Percentiles rank a stretch among this genome's conserved stretches.
Conservation (phyloP, 1,140 invertebrate species). For the Argopecten irradians region DNA sequence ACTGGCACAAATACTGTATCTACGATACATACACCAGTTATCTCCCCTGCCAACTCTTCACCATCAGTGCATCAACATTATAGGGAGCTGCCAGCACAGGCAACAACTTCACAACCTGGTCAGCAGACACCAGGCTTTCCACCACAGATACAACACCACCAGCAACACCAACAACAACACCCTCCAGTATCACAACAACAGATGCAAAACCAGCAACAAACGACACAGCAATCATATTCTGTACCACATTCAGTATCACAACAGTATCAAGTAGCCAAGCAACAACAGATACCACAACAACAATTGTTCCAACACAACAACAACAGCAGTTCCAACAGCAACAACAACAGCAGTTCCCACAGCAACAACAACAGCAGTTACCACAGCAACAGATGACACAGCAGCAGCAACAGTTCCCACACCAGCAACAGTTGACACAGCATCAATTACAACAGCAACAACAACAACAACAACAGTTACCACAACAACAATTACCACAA, state of each 20-base stretch:
- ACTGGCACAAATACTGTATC: slow-evolving; percentile 59
- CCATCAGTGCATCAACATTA: slow-evolving; percentile 18
- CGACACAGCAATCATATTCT: background rate
- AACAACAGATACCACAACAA: slow-evolving; percentile 24
- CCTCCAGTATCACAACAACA: slow-evolving; percentile 22
- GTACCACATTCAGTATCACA: background rate
- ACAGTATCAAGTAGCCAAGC: background rate
- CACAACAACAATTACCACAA: background rate
- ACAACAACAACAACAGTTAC: background rate
- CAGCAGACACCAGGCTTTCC: background rate
- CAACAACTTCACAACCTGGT: slow-evolving; percentile 23
- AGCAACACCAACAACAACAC: slow-evolving; percentile 22
- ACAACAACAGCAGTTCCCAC: background rate
- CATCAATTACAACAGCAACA: slow-evolving; percentile 11
- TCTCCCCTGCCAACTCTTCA: slow-evolving; percentile 52
- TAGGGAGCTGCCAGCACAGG: slow-evolving; percentile 22
- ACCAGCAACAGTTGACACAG: background rate
- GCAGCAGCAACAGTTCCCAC: background rate
- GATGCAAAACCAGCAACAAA: slow-evolving; percentile 26
- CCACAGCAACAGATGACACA: slow-evolving; percentile 18
- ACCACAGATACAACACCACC: background rate
- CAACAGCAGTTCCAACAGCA: slow-evolving; percentile 29
- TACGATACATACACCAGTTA: slow-evolving; percentile 54
- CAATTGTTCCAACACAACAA: background rate
- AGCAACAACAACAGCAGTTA: slow-evolving; percentile 18